Percentiles rank a stretch among this genome's conserved stretches.
Conservation (phyloP, 2,113 vertebrate species). For the Athene noctua region DNA sequence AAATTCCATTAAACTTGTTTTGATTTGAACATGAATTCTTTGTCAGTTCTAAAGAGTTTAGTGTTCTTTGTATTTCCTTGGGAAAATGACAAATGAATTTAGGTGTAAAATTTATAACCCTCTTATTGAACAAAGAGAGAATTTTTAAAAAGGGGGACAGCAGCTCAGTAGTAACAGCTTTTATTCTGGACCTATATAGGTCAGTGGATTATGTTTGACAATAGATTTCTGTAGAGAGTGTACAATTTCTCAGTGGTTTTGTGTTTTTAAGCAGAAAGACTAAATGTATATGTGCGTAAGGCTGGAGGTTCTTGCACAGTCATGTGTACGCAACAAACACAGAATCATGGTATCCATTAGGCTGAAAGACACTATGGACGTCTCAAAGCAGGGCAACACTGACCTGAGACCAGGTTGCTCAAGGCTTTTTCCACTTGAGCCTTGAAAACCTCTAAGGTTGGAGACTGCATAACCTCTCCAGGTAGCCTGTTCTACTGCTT, state of each 20-base stretch:
- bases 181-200: neutral
- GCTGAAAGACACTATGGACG: neutral
- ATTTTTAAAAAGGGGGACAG: neutral
- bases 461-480: neutral
- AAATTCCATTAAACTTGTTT: neutral
- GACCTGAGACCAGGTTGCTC: neutral
- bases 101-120: neutral
- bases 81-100: neutral
- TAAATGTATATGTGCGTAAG: neutral
- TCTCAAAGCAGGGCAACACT: neutral
- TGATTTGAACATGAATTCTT: neutral
- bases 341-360: neutral
- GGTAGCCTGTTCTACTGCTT: neutral
- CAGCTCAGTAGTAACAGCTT: neutral
- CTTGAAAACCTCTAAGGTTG: neutral
- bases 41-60: neutral
- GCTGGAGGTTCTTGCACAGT: neutral
- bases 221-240: neutral
- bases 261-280: neutral
- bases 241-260: neutral
- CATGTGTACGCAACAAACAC: neutral
- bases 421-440: neutral
- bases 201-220: slow-evolving; percentile 12
- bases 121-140: neutral
- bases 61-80: neutral